Evolutionary conservation across 35 echinoderm and acorn worm species (phyloP).

Genomic region (Ophiothrix spiculata): DNA sequence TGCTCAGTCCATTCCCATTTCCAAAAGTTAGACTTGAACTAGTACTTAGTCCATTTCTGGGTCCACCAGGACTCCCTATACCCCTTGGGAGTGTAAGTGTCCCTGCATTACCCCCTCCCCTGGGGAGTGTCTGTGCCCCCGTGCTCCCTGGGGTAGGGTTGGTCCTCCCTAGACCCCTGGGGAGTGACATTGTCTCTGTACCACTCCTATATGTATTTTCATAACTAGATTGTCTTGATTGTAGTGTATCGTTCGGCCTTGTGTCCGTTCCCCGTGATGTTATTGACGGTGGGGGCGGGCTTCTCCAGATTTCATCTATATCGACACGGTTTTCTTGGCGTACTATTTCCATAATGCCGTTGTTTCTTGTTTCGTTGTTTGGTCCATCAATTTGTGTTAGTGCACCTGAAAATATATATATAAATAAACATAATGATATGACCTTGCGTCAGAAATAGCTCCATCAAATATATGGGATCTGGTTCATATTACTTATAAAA

Average conservation of each 20-base stretch:
- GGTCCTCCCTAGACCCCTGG: too few species aligned
- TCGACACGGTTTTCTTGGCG: slow-evolving; percentile 65
- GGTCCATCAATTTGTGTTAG: background rate
- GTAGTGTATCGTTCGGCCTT: too few species aligned
- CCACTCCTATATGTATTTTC: too few species aligned
- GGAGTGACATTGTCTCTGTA: too few species aligned
- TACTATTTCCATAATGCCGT: slow-evolving; percentile 43
- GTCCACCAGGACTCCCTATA: background rate
- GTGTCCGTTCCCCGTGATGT: background rate
- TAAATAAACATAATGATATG: too few species aligned
- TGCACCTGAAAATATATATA: background rate
- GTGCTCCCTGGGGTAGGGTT: too few species aligned
- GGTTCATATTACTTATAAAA: too few species aligned
- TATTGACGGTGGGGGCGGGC: slow-evolving; percentile 40
- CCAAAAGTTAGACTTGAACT: background rate
- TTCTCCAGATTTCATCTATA: slow-evolving; percentile 57
- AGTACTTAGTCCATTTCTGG: background rate
- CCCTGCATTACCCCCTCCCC: background rate
- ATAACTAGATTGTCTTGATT: too few species aligned
- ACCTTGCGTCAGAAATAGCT: too few species aligned
- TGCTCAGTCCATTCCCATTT: too few species aligned
- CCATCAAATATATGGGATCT: too few species aligned
- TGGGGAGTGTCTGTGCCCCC: background rate
- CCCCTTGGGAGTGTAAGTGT: background rate
- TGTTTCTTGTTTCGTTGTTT: background rate